Percentiles rank a stretch among this genome's conserved stretches.
Evolutionary conservation across 2,888 invertebrate genomes (phyloP).

Genomic region (Lasioglossum pauxillum): DNA sequence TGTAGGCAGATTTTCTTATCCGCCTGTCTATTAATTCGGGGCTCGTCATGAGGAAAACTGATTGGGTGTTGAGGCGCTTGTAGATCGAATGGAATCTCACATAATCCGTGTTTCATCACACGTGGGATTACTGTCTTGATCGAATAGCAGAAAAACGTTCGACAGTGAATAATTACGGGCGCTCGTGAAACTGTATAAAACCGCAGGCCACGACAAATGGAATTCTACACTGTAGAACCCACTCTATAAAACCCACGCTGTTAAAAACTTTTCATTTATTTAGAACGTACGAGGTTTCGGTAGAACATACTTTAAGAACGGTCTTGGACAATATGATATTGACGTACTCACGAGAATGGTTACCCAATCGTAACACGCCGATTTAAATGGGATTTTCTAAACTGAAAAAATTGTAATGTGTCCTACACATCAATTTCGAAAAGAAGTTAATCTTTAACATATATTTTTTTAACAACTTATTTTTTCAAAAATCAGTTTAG

Average conservation of each 20-base stretch:
- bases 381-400: too few species aligned
- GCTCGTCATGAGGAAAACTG: slow-evolving; percentile 21
- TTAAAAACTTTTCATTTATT: not conserved
- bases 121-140: slow-evolving; percentile 28
- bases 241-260: not conserved
- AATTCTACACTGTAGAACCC: not conserved
- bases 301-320: not conserved
- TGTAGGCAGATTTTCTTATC: not conserved
- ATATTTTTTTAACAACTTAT: too few species aligned
- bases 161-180: slow-evolving; percentile 16
- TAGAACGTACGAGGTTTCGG: not conserved
- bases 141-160: slow-evolving; percentile 16
- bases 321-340: too few species aligned
- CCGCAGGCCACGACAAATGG: not conserved
- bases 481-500: too few species aligned
- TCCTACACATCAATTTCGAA: too few species aligned
- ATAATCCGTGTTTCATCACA: slow-evolving; percentile 28
- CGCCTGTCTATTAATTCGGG: slow-evolving; percentile 1
- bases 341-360: too few species aligned
- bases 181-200: slow-evolving; percentile 8
- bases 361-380: too few species aligned
- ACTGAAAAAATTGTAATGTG: too few species aligned
- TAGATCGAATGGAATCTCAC: slow-evolving; percentile 33
- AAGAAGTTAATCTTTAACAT: too few species aligned
- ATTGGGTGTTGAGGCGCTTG: slow-evolving; percentile 29